phyloP scores from a whole-genome alignment of 2,797 vertebrate species.

The Micrastur ruficollis region DNA sequence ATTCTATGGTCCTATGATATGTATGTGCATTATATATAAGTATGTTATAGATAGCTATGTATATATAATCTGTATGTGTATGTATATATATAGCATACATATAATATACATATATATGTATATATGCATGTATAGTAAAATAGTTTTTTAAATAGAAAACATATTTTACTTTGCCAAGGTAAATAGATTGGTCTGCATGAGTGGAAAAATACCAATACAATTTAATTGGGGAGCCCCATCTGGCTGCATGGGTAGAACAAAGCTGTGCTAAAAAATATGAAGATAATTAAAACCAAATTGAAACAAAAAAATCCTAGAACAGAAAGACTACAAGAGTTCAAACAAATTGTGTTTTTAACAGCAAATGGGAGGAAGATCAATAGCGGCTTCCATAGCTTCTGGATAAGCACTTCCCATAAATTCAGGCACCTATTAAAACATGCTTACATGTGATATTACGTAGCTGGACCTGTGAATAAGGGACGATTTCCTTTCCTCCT shows the following conservation, averaged over 20 bases:
- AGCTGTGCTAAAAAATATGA: background rate
- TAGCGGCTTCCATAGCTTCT: background rate
- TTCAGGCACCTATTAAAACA: background rate
- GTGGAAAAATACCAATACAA: background rate
- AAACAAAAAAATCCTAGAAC: background rate
- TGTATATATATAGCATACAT: background rate
- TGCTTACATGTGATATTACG: background rate
- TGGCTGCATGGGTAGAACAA: slow-evolving; percentile 33
- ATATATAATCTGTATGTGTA: background rate
- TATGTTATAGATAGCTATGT: background rate
- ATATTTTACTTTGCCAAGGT: background rate
- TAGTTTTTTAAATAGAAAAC: background rate
- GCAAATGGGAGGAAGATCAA: slow-evolving; percentile 5
- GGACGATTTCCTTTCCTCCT: background rate
- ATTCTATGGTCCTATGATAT: no score
- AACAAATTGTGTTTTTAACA: slow-evolving; percentile 8
- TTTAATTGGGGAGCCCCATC: slow-evolving; percentile 24
- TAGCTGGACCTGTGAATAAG: background rate
- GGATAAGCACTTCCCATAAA: background rate
- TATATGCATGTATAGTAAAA: background rate
- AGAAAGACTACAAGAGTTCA: background rate
- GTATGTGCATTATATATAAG: background rate
- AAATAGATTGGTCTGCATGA: background rate
- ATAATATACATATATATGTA: no score
- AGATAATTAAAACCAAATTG: slow-evolving; percentile 22